Base-by-base conservation (phyloP, 2,888 invertebrate species). In the Papilio demoleus region DNA sequence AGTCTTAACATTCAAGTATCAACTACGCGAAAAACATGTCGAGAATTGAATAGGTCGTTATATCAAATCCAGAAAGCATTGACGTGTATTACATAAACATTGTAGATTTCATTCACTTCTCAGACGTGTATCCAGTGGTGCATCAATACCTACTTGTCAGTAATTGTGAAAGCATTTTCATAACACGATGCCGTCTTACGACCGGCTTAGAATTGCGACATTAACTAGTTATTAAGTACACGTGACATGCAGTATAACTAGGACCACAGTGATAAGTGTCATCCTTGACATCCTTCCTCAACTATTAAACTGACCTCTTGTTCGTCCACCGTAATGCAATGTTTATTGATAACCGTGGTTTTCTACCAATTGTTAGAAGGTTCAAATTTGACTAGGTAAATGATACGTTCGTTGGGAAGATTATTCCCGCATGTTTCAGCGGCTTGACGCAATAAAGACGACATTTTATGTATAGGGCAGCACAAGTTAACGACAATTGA, bases 91-190 rank as follows among this genome's bases (percentile, higher is more conserved):
- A 53, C 50, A 53, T 64, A 22, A 36, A 53, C 34, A 64, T 64
- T 53, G 53, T 27, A 64, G 38, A 53, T 64, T 53, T 47, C 64
- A 64, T 64, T 64, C 64, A 22, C 9, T 53, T 53, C 38, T 64
- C 38, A 38, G 38, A 50, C 17, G 22, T 50, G 19, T 56, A 53
- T 31, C 17, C 24, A 27, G 40, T 22, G n/a, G 50, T 61, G 31
- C 50, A 61, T 53, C 31, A 60, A 66, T 66, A 53, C 38, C 50
- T 53, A 64, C 50, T 40, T 40, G 59, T 36, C 19, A 17, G 31
- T 59, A 38, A 68, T 68, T 64, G 59, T 68, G 59, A 68, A 68
- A 68, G 58, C 58, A 24, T 68, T 68, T 64, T 64, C 63, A 68
- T 68, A 64, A 59, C 59, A 64, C 59, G 63, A 31, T 17, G 38